Conservation (phyloP, 2,888 invertebrate species). For the Callyntrura guangdongensis region DNA sequence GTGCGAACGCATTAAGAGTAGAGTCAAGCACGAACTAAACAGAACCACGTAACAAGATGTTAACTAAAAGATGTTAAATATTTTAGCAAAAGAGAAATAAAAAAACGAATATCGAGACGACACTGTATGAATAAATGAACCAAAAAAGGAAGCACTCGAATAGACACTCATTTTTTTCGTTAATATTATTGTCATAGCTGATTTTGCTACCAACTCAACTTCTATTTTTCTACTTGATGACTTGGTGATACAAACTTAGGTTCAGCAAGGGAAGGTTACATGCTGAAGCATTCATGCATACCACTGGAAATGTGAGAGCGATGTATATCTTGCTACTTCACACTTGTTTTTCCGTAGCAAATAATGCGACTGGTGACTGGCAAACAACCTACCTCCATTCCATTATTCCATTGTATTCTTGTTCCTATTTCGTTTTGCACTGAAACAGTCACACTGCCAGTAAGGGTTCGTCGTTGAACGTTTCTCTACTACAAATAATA, state of each 20-base stretch:
- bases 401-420: background rate
- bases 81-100: background rate
- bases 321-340: constrained; percentile 19
- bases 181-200: no score
- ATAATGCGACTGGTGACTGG: background rate
- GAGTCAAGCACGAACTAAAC: background rate
- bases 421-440: background rate
- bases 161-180: background rate
- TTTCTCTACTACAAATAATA: background rate
- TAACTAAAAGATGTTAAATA: background rate
- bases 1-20: background rate
- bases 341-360: background rate
- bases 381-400: background rate
- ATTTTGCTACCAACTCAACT: no score
- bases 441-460: background rate
- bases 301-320: background rate
- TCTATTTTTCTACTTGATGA: no score
- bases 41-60: background rate
- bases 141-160: background rate
- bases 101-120: background rate
- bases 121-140: background rate
- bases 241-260: no score
- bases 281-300: background rate
- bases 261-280: background rate
- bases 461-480: background rate